Percentiles rank a stretch among this genome's conserved stretches.
phyloP scores from a whole-genome alignment of 2,797 vertebrate genomes.

The Aulostomus chinensis region DNA sequence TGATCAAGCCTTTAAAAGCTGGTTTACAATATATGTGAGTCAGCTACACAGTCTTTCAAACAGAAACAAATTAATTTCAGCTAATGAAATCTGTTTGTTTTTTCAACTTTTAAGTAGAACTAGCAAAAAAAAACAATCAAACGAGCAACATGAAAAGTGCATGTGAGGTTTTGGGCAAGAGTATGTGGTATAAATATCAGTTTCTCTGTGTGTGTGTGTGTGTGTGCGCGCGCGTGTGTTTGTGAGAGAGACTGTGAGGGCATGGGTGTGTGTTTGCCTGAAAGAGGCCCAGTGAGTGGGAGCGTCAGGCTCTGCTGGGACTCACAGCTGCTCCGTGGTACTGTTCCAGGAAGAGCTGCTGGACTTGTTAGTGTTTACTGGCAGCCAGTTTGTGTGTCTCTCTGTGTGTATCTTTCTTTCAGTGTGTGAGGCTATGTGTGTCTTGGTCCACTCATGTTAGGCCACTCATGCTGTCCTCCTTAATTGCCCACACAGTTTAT shows the following conservation, averaged over 20 bases:
- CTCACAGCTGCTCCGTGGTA: slow-evolving; percentile 77
- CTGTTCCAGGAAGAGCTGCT: slow-evolving; percentile 78
- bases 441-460: slow-evolving; percentile 52
- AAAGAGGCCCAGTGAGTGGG: slow-evolving; percentile 71
- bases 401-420: slow-evolving; percentile 51
- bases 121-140: not conserved
- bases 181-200: too few species aligned
- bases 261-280: slow-evolving; percentile 65
- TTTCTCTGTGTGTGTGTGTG: slow-evolving; percentile 42
- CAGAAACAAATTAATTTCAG: slow-evolving; percentile 13
- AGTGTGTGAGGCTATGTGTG: slow-evolving; percentile 48
- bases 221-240: slow-evolving; percentile 42
- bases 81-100: not conserved
- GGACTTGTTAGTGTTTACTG: slow-evolving; percentile 80
- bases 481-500: slow-evolving; percentile 25
- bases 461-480: slow-evolving; percentile 32
- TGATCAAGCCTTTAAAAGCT: not conserved
- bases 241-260: slow-evolving; percentile 58
- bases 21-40: not conserved
- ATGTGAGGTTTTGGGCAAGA: too few species aligned
- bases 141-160: slow-evolving; percentile 23
- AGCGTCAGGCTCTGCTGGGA: slow-evolving; percentile 74
- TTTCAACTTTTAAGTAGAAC: slow-evolving; percentile 15
- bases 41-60: slow-evolving; percentile 5
- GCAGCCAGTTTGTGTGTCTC: slow-evolving; percentile 62